phyloP scores from a whole-genome alignment of 2,113 vertebrate genomes.

The Platycercus adscitus region DNA sequence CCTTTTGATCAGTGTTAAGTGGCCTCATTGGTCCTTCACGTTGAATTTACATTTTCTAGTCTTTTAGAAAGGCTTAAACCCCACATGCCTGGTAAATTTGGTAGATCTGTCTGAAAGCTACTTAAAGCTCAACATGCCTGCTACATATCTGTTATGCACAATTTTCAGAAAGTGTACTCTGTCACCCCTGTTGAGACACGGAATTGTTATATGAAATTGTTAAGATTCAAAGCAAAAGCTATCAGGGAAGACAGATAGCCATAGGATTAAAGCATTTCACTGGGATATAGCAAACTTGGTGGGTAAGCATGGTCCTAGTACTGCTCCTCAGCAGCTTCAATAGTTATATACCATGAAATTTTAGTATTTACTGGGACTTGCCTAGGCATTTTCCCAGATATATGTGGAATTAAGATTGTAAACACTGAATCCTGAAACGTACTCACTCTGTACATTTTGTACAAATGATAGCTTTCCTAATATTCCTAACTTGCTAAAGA shows the following conservation, averaged over 20 bases:
- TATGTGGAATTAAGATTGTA: neutral
- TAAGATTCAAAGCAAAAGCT: neutral
- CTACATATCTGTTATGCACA: neutral
- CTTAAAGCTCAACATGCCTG: neutral
- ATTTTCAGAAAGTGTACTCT: neutral
- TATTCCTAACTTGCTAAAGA: neutral
- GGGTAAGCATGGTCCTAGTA: neutral
- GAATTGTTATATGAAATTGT: neutral
- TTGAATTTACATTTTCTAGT: neutral
- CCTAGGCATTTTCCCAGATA: neutral
- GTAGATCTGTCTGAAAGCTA: neutral
- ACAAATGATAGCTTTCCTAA: neutral
- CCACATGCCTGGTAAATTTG: neutral
- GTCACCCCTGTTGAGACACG: neutral
- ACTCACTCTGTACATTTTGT: neutral
- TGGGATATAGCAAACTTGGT: neutral
- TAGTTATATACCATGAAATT: neutral
- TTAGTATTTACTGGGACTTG: neutral
- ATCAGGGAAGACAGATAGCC: neutral
- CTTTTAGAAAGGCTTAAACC: neutral
- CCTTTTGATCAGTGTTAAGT: neutral
- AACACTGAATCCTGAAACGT: neutral
- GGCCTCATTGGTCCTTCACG: neutral
- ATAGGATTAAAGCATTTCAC: neutral
- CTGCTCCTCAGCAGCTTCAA: neutral